Conservation (phyloP, 2,113 vertebrate species). For the Zeus faber region DNA sequence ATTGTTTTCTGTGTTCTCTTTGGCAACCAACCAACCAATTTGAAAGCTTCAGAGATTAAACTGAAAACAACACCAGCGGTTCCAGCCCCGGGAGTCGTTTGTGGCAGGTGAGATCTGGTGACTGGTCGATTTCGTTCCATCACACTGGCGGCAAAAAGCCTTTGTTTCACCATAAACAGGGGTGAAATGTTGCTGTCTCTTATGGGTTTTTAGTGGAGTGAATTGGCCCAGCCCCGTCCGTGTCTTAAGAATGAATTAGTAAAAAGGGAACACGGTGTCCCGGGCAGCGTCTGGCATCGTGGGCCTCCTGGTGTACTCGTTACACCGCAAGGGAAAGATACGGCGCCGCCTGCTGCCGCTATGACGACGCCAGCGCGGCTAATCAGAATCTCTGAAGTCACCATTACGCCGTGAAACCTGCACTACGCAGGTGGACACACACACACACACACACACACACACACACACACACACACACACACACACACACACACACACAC, state of each 20-base stretch:
- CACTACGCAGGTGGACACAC: background rate
- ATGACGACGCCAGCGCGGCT: slow-evolving; percentile 26
- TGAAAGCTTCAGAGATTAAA: too few relatives aligned
- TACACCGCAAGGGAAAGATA: slow-evolving; percentile 33
- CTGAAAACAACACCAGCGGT: too few relatives aligned
- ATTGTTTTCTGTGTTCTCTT: too few relatives aligned
- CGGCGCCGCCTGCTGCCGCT: slow-evolving; percentile 15
- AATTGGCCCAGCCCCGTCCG: background rate
- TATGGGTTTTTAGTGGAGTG: background rate
- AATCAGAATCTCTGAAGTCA: slow-evolving; percentile 44
- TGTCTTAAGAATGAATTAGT: slow-evolving; percentile 55
- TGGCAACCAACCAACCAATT: too few relatives aligned
- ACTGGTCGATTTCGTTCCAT: too few relatives aligned
- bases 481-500: slow-evolving; percentile 21
- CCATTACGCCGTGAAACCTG: too few relatives aligned
- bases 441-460: slow-evolving; percentile 1
- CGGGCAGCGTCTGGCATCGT: slow-evolving; percentile 46
- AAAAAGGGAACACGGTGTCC: slow-evolving; percentile 62
- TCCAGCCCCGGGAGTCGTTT: too few relatives aligned
- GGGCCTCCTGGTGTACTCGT: slow-evolving; percentile 39
- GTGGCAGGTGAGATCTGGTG: too few relatives aligned
- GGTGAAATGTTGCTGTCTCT: background rate
- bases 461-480: background rate
- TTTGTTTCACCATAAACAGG: too few relatives aligned
- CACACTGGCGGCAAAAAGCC: too few relatives aligned